Evolutionary conservation across 2,797 vertebrate species (phyloP), one percentile per base, ranked within the genome.

Genomic region (Cirrhinus mrigala): DNA sequence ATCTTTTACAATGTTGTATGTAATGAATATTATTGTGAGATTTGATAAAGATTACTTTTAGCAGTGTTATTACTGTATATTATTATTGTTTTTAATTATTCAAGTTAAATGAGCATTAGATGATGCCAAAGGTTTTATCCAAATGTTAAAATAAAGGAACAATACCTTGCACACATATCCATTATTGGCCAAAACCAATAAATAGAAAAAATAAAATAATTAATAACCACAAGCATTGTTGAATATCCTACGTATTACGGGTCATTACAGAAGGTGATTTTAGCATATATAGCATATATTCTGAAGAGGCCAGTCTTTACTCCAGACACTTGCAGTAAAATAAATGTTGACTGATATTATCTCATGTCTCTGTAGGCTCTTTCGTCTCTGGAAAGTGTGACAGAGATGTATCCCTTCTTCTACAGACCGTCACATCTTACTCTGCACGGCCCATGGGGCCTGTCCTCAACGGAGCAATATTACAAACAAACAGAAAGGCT

Each of bases 331-430:
- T 20, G 9, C 18, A 69, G 66, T 37, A 22, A 22, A 33, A 22
- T 37, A 22, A 14, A 56, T 56, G 52, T 60, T 12, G 16, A 20
- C 40, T 82, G 20, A 70, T 83, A 44, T 83, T 14, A 29, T 81
- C 79, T 68, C 79, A 64, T 85, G 11, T 56, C 66, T 81, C 48
- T 70, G 62, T 89, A 97, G 97, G 95, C 94, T 3, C 94, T 98
- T 81, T 97, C 96, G 80, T 94, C 96, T 15, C 90, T 98, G 94
- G 95, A 97, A 85, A 91, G 90, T 0, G 94, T 96, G 90, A 93
- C 93, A 54, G 94, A 95, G 88, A 94, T 94, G 94, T 98, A 97
- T 91, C 97, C 96, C 1, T 98, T 97, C 94, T 98, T 98, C 94
- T 92, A 95, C 92, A 95, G 96, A 74, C 97, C 97, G 1, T 82